These are phyloP conservation scores for Trissolcus basalis DNA, from an alignment of 1,140 invertebrate species.

Conservation along the genomic window DNA sequence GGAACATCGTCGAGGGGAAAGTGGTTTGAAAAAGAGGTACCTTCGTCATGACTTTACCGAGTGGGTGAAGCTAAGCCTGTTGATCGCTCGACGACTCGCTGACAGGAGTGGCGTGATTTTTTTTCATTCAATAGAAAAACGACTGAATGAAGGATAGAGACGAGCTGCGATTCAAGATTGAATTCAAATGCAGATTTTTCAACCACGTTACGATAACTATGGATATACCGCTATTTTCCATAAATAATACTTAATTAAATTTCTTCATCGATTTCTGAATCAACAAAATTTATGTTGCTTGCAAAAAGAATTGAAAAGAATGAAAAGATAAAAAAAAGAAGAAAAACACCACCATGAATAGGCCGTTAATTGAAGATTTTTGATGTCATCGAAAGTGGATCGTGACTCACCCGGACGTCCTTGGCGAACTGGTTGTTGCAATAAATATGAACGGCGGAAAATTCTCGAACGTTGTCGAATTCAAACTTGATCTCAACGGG, in stretches of 20 bases:
- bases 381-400: not conserved
- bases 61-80: slow-evolving; percentile 56
- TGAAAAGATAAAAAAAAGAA: no score
- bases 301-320: no score
- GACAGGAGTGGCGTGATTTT: slow-evolving; percentile 41
- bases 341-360: no score
- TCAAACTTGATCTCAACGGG: slow-evolving; percentile 89
- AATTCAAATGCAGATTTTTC: slow-evolving; percentile 42
- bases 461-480: slow-evolving; percentile 91
- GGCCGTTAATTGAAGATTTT: no score
- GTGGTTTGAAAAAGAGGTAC: slow-evolving; percentile 43
- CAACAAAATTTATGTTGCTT: no score
- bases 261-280: no score
- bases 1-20: slow-evolving; percentile 44
- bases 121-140: slow-evolving; percentile 40
- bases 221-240: slow-evolving; percentile 7
- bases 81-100: slow-evolving; percentile 58
- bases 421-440: slow-evolving; percentile 89
- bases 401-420: slow-evolving; percentile 82
- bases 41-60: slow-evolving; percentile 26
- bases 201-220: slow-evolving; percentile 9
- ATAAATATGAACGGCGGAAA: slow-evolving; percentile 88
- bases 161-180: slow-evolving; percentile 27
- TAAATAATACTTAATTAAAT: not conserved
- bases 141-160: slow-evolving; percentile 40